A percentile compares a stretch with the other conserved stretches of the same genome.
These are phyloP conservation scores for Miichthys miiuy DNA, from an alignment of 2,797 vertebrate species.

Conservation along the genomic window DNA sequence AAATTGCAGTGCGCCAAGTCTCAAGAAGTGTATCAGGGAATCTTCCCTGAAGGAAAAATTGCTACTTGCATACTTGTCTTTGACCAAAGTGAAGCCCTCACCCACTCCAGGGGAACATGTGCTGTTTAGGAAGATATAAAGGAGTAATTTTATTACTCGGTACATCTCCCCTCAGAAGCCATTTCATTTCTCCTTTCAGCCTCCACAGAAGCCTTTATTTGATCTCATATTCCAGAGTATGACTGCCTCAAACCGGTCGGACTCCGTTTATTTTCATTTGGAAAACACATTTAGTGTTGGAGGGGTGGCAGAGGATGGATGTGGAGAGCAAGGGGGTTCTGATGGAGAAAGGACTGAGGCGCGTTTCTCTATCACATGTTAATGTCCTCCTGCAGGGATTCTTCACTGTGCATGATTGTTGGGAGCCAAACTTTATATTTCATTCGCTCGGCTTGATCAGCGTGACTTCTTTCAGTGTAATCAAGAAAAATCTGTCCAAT, in stretches of 20 bases:
- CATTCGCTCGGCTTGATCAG: slow-evolving; percentile 51
- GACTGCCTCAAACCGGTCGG: slow-evolving; percentile 85
- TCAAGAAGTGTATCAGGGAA: slow-evolving; percentile 84
- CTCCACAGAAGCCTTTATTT: slow-evolving; percentile 89
- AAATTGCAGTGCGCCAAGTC: slow-evolving; percentile 84
- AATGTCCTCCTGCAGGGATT: slow-evolving; percentile 81
- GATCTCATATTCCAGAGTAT: slow-evolving; percentile 89
- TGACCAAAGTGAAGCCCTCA: slow-evolving; percentile 84
- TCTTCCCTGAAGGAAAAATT: slow-evolving; percentile 86
- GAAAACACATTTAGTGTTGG: slow-evolving; percentile 89
- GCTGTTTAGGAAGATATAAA: slow-evolving; percentile 90
- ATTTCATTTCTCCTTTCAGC: slow-evolving; percentile 89
- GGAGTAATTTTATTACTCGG: slow-evolving; percentile 90
- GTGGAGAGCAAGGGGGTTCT: slow-evolving; percentile 65
- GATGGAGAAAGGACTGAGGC: slow-evolving; percentile 63
- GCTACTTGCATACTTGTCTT: slow-evolving; percentile 88
- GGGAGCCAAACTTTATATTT: slow-evolving; percentile 76
- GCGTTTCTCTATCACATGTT: slow-evolving; percentile 80
- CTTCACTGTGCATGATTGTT: slow-evolving; percentile 67
- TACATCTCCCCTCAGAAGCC: slow-evolving; percentile 87
- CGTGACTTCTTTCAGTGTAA: slow-evolving; percentile 39
- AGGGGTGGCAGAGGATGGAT: slow-evolving; percentile 80
- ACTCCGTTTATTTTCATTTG: slow-evolving; percentile 90
- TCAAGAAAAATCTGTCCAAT: slow-evolving; percentile 53
- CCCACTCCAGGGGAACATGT: slow-evolving; percentile 85